phyloP scores from a whole-genome alignment of 2,888 invertebrate species.

The Drosophila hawaiiensis region DNA sequence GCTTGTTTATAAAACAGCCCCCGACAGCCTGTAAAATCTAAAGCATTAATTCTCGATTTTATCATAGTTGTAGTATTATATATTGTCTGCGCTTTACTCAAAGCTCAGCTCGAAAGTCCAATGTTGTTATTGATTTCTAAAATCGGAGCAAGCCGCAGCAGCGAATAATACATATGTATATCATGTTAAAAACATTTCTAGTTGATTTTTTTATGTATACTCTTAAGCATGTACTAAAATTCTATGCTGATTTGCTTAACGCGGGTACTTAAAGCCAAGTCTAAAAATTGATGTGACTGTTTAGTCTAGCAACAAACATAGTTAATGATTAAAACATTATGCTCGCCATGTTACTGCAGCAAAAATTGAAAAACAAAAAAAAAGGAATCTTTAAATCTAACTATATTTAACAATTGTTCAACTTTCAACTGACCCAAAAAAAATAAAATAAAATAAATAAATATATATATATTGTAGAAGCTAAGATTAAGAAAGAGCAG shows the following conservation, averaged over 20 bases:
- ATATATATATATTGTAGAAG: conserved; percentile 17
- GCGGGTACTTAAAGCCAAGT: conserved; percentile 69
- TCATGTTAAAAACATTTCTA: conserved; percentile 68
- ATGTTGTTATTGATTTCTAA: conserved; percentile 77
- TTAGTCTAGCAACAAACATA: conserved; percentile 57
- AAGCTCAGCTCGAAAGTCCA: conserved; percentile 67
- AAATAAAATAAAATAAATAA: not conserved
- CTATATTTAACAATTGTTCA: conserved; percentile 46
- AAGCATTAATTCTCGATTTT: conserved; percentile 64
- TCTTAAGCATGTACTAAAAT: conserved; percentile 17
- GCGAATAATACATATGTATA: conserved; percentile 44
- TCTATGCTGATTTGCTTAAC: conserved; percentile 50
- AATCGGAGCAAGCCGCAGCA: conserved; percentile 58
- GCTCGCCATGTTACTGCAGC: conserved; percentile 45
- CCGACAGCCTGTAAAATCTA: conserved; percentile 46
- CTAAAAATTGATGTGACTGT: conserved; percentile 62
- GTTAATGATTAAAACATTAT: conserved; percentile 32
- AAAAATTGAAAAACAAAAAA: conserved; percentile 10
- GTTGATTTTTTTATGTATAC: conserved; percentile 40
- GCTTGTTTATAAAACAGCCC: conserved; percentile 77
- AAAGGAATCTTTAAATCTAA: conserved; percentile 28
- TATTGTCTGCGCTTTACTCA: conserved; percentile 38
- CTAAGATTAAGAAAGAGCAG: conserved; percentile 25
- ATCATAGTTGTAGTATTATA: conserved; percentile 43
- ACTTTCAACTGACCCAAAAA: conserved; percentile 25